phyloP scores from a whole-genome alignment of 2,797 vertebrate species.

The Distichodus sexfasciatus region DNA sequence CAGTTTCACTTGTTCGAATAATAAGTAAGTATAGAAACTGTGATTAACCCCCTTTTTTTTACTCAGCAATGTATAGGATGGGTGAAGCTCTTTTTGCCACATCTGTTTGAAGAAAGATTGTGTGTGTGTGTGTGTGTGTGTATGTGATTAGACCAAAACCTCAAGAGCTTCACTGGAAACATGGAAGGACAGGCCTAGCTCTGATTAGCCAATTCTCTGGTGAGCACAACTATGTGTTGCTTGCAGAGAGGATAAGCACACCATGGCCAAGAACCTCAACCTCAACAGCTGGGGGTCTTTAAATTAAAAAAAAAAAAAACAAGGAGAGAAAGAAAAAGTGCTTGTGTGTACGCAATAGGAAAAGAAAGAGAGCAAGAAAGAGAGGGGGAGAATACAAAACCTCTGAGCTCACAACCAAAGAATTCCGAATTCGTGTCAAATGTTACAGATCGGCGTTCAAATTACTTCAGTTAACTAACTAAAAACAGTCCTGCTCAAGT shows the following conservation, averaged over 20 bases:
- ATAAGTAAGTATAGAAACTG: too few species aligned
- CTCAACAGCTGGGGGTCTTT: conserved; percentile 56
- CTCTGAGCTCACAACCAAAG: conserved; percentile 70
- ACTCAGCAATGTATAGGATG: too few species aligned
- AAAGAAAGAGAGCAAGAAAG: conserved; percentile 17
- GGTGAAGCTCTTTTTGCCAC: too few species aligned
- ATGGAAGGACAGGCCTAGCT: conserved; percentile 48
- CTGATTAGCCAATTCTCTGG: conserved; percentile 50
- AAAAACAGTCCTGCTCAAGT: conserved; percentile 39
- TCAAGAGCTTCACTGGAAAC: conserved; percentile 48
- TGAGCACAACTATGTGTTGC: conserved; percentile 51
- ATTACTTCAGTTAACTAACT: conserved; percentile 59
- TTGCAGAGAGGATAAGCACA: conserved; percentile 46
- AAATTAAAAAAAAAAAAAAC: conserved; percentile 2
- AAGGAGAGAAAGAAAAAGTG: background rate
- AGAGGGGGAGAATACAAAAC: conserved; percentile 52
- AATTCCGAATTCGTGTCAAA: conserved; percentile 63
- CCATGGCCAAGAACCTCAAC: conserved; percentile 52
- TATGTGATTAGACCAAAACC: conserved; percentile 38
- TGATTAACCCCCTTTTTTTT: too few species aligned
- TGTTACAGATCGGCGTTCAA: conserved; percentile 55
- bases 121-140: too few species aligned
- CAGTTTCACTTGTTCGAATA: too few species aligned
- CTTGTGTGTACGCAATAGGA: background rate
- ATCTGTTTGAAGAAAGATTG: conserved; percentile 28